Evolutionary conservation across 1,140 invertebrate species (phyloP), one percentile per base, ranked within the genome.

Genomic region (Anoplolepis gracilipes): DNA sequence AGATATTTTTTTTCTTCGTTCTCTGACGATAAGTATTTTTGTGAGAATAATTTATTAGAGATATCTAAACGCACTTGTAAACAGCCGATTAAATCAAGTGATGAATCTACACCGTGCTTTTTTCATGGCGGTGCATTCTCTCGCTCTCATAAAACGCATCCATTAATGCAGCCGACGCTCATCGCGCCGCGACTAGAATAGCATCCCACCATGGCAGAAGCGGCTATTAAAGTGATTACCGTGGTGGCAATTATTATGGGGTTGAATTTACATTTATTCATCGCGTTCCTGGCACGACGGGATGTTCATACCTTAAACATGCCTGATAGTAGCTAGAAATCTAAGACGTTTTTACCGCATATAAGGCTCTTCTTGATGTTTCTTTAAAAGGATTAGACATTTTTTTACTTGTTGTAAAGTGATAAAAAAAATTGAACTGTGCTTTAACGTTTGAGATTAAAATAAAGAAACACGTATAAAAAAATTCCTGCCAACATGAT

Each of bases 231-330:
- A 93, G 92, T 93, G 92, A 93, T 93, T 93, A 93, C 89, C 88
- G 73, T 85, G 89, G 87, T 91, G 85, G 92, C 92, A 93, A 93
- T 93, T 93, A 93, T 93, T 92, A 90, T 69, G 87, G 87, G 91
- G 55, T 88, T 89, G 85, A 90, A 93, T 93, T 93, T 92, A 92
- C 93, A 93, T 93, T 93, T 93, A 93, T 93, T 91, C 92, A 93
- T 92, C 87, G 92, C 92, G 87, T 91, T 79, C 77, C 33, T 16
- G 64, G 36, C 42, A 57, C 19, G 87, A 85, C 65, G 73, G 72
- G 77, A 67, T 79, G 85, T 90, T 93, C 91, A 91, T 92, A 87
- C 89, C 85, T 93, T 92, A 91, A 85, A 93, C 91, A 93, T 92
- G 87, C 81, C 88, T 89, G 90, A 88, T 91, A 91, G 91, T 90